Evolutionary conservation across 2,888 invertebrate species (phyloP).

Genomic region (Volucella zonaria): DNA sequence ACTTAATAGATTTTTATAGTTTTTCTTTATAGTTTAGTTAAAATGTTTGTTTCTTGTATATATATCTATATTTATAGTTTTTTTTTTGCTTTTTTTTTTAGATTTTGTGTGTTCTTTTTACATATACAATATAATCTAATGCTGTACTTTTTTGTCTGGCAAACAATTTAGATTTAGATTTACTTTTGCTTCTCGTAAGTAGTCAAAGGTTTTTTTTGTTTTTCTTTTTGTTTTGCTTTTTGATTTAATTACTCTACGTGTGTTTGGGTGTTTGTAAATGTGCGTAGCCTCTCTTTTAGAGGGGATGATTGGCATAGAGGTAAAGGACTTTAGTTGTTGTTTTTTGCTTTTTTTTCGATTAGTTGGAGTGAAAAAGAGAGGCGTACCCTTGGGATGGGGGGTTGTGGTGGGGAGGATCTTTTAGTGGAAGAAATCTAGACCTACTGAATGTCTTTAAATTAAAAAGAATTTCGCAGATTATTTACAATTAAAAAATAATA

Average conservation of each 20-base stretch:
- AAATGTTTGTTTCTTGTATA: slow-evolving; percentile 51
- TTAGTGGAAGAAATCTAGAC: slow-evolving; percentile 72
- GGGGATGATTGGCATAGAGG: slow-evolving; percentile 10
- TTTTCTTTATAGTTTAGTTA: slow-evolving; percentile 4
- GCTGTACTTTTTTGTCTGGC: slow-evolving; percentile 67
- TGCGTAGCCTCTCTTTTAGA: slow-evolving; percentile 51
- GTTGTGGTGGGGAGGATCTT: slow-evolving; percentile 28
- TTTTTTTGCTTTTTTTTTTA: slow-evolving; percentile 27
- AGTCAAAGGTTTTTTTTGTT: slow-evolving; percentile 50
- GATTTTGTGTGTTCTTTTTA: slow-evolving; percentile 35
- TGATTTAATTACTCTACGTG: slow-evolving; percentile 70
- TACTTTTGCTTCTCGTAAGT: slow-evolving; percentile 55
- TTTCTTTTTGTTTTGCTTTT: background rate
- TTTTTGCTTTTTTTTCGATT: background rate
- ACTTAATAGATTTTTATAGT: slow-evolving; percentile 51
- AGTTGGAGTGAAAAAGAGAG: slow-evolving; percentile 41
- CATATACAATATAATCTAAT: slow-evolving; percentile 69
- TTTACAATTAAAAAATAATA: slow-evolving; percentile 63
- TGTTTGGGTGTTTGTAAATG: slow-evolving; percentile 19
- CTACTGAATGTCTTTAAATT: slow-evolving; percentile 73
- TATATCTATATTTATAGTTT: slow-evolving; percentile 56
- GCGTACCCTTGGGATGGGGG: slow-evolving; percentile 51
- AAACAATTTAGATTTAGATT: slow-evolving; percentile 46
- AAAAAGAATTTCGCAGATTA: slow-evolving; percentile 66
- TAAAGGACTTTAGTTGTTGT: slow-evolving; percentile 13